Percentiles rank a stretch among this genome's conserved stretches.
phyloP scores from a whole-genome alignment of 92 coral and sea anemone genomes.

The Epizoanthus fatuus region DNA sequence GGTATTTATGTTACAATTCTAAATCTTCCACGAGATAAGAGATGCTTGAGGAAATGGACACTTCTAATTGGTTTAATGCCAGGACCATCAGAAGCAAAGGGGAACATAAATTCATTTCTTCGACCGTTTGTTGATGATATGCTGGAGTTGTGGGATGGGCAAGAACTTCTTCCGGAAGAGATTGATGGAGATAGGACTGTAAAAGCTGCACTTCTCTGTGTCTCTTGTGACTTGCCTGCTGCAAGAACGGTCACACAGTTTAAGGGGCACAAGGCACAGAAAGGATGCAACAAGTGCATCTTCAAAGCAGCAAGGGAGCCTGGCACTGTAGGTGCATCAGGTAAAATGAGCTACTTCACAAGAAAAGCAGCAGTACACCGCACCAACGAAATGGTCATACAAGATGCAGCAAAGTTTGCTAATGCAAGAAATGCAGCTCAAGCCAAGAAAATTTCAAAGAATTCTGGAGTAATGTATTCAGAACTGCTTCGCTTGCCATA shows the following conservation, averaged over 20 bases:
- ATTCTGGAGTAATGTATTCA: not conserved
- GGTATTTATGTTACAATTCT: constrained; percentile 46
- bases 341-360: constrained; percentile 51
- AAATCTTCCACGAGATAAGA: constrained; percentile 49
- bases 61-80: constrained; percentile 33
- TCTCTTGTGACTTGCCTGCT: constrained; percentile 49
- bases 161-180: too few relatives aligned
- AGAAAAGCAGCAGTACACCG: constrained; percentile 5
- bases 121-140: too few relatives aligned
- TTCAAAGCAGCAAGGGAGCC: constrained; percentile 58
- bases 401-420: constrained; percentile 3
- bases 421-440: constrained; percentile 1
- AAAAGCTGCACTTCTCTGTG: too few relatives aligned
- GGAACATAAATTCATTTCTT: too few relatives aligned
- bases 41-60: constrained; percentile 37
- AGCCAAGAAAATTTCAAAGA: not conserved
- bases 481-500: constrained; percentile 24
- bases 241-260: constrained; percentile 54
- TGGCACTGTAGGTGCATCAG: constrained; percentile 59
- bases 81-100: too few relatives aligned
- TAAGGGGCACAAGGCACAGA: constrained; percentile 44
- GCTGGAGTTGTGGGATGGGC: too few relatives aligned
- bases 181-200: too few relatives aligned
- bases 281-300: constrained; percentile 61
- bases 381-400: constrained; percentile 31